phyloP scores from a whole-genome alignment of 30 jellyfish, hydroid and myxozoan genomes.

The Clytia hemisphaerica region DNA sequence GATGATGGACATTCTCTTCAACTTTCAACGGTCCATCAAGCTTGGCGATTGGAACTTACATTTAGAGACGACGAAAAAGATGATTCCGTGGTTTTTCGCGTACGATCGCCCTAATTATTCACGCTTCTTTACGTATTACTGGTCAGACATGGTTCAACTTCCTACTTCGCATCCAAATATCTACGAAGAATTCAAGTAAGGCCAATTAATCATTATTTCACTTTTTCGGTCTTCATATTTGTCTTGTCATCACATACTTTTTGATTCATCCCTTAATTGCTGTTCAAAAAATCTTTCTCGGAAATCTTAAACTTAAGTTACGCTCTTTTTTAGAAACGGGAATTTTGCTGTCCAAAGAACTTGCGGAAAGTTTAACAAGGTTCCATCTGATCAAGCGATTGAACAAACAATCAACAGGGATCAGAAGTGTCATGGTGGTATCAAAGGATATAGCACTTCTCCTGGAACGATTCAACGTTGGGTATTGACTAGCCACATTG shows the following conservation, averaged over 20 bases:
- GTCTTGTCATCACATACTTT: no score
- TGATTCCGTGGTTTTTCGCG: slow-evolving; percentile 34
- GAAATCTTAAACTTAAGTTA: not conserved
- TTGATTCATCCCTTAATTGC: no score
- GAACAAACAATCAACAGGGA: slow-evolving; percentile 45
- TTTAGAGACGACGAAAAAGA: not conserved
- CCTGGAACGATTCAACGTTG: no score
- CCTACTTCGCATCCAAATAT: slow-evolving; percentile 17
- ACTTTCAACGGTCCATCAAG: slow-evolving; percentile 11
- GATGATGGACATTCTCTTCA: slow-evolving; percentile 15
- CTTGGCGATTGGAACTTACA: slow-evolving; percentile 22
- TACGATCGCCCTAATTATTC: slow-evolving; percentile 36
- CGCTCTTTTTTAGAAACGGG: slow-evolving; percentile 10
- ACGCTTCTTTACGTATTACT: slow-evolving; percentile 19
- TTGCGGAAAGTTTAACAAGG: slow-evolving; percentile 4
- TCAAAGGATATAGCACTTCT: slow-evolving; percentile 33
- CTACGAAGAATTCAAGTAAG: slow-evolving; percentile 11
- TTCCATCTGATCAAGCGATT: slow-evolving; percentile 40
- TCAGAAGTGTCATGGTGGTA: slow-evolving; percentile 49
- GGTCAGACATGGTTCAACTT: slow-evolving; percentile 16
- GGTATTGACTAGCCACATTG: slow-evolving; percentile 48
- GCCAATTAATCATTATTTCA: no score
- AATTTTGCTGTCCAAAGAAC: slow-evolving; percentile 4
- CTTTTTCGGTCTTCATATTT: no score
- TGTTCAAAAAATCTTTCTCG: no score